Base-by-base conservation (phyloP, 1,140 invertebrate species). In the Whitmania pigra region DNA sequence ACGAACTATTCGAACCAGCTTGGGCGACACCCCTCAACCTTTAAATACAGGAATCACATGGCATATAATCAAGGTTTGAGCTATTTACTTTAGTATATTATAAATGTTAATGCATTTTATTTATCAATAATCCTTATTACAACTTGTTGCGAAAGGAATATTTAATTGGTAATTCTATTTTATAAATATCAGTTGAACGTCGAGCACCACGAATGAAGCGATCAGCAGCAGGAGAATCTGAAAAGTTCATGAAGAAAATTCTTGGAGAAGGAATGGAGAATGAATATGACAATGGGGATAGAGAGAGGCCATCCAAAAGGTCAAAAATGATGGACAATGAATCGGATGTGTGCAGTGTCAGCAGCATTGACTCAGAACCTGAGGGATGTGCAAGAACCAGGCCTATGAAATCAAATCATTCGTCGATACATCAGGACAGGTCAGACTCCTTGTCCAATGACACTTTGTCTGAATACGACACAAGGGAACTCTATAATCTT, bases 161-260 rank as follows among this genome's bases (percentile, higher is more conserved):
- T 22, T 25, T 31, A 63, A 13, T 63, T 63, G 1, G 18, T 31
- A 25, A 63, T 63, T 63, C 29, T 22, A 11, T 25, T 63, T 7
- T 25, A 63, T n/a, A 20, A 25, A 63, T 7, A 3, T 63, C 11
- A 63, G 57, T 25, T 11, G 22, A 63, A 63, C 57, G 29, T 11
- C 4, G 57, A 25, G 57, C 57, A 13, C 57, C 22, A 20, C 57
- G 57, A 22, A 63, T 31, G 22, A 63, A 63, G 57, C 11, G 57
- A 63, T 63, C 29, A 18, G 57, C 57, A 18, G 57, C 57, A 18
- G 57, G 57, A 63, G 57, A 22, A 13, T 63, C 57, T 11, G 57
- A 63, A n/a, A 63, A 63, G 29, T 31, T 63, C 11, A 63, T 63
- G 57, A 63, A 63, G 29, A 63, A 31, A 15, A 63, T 63, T n/a